phyloP scores from a whole-genome alignment of 2,888 invertebrate species.

The Phortica magna region DNA sequence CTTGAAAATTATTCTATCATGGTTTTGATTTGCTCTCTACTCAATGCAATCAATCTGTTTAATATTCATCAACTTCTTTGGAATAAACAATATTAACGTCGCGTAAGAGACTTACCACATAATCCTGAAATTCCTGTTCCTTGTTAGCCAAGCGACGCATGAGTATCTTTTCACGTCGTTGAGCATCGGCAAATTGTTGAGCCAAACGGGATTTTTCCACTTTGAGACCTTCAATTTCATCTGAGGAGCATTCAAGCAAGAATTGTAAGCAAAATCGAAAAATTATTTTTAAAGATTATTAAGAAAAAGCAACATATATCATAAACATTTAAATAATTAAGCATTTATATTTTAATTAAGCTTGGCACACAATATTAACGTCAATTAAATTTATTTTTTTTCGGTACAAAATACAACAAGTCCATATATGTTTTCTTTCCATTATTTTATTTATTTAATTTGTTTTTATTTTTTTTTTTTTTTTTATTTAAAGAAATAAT shows the following conservation, averaged over 20 bases:
- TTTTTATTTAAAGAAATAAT: not conserved
- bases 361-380: slow-evolving; percentile 1
- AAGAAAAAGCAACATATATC: slow-evolving; percentile 19
- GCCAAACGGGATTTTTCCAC: slow-evolving; percentile 89
- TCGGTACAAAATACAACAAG: slow-evolving; percentile 15
- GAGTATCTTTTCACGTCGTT: slow-evolving; percentile 93
- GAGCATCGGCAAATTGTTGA: slow-evolving; percentile 90
- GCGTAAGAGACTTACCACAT: slow-evolving; percentile 85
- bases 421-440: slow-evolving; percentile 14
- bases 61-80: too few relatives aligned
- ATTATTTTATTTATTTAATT: slow-evolving; percentile 1
- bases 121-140: slow-evolving; percentile 98
- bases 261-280: slow-evolving; percentile 32
- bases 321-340: not conserved
- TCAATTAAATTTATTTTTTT: slow-evolving; percentile 22
- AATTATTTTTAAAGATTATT: slow-evolving; percentile 1
- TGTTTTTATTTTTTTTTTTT: too few relatives aligned
- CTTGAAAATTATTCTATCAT: too few relatives aligned
- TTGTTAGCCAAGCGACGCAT: slow-evolving; percentile 95
- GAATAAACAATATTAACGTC: too few relatives aligned
- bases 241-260: slow-evolving; percentile 55
- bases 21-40: too few relatives aligned
- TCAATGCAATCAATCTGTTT: too few relatives aligned
- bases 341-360: slow-evolving; percentile 36
- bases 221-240: slow-evolving; percentile 77